Evolutionary conservation across 2,113 vertebrate species (phyloP), one percentile per base, ranked within the genome.

Genomic region (Vulpes ferrilata): DNA sequence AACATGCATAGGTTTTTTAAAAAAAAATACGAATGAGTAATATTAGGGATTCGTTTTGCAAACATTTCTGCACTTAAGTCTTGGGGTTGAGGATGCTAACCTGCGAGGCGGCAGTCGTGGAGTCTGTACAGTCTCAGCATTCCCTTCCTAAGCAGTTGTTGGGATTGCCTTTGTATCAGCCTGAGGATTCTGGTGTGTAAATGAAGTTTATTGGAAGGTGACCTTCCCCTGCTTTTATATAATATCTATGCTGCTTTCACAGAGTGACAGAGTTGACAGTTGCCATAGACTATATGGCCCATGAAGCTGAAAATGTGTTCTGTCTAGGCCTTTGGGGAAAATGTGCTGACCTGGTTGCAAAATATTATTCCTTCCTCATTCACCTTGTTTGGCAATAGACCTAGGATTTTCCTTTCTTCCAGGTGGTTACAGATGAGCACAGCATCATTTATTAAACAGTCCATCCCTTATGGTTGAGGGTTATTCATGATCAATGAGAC

Each of bases 401-500:
- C 19, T 6, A 79, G 7, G 9, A 32, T 20, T 55, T 55, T 79
- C 48, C 76, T 79, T 20, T 79, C 74, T 53, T 78, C 15, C 76
- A 32, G 16, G 5, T 53, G 76, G 76, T 79, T 79, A 7, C 76
- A 79, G 32, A n/a, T 79, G 76, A n/a, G n/a, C 16, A 11, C 30
- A 19, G 76, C 51, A 79, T 11, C 76, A 79, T 55, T 55, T 53
- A 79, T 53, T 32, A 55, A 53, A 79, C 15, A 55, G 16, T 3
- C 76, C 17, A 55, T 32, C 17, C 51, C 32, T 55, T 53, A 64
- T 48, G 85, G 67, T 32, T 7, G 35, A 27, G 11, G 73, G n/a
- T 74, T 85, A 19, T 83, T 92, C 65, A 17, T 67, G 78, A 85
- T n/a, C 43, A 71, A 0, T 27, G 17, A 87, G 95, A 90, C n/a